Conservation (phyloP, 2,797 vertebrate species). For the Myotis pilosus region DNA sequence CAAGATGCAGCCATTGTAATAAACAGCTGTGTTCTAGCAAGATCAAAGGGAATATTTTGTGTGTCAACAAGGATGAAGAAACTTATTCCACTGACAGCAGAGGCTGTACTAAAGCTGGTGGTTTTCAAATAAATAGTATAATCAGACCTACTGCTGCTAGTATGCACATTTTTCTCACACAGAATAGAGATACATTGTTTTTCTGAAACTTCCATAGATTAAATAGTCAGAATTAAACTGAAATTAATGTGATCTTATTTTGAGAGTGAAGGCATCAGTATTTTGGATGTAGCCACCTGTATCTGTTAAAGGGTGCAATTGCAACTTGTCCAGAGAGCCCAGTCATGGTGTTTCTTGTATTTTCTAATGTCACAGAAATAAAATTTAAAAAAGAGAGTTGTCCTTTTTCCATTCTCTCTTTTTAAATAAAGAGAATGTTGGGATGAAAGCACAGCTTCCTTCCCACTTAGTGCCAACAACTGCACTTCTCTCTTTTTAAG, state of each 20-base stretch:
- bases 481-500: conserved; percentile 39
- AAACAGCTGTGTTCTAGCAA: conserved; percentile 14
- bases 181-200: conserved; percentile 43
- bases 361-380: conserved; percentile 30
- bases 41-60: conserved; percentile 41
- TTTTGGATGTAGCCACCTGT: not conserved
- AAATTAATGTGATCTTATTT: not conserved
- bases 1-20: conserved; percentile 21
- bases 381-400: not conserved
- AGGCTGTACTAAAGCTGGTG: conserved; percentile 32
- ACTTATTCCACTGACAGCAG: conserved; percentile 44
- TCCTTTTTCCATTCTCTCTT: not conserved
- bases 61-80: conserved; percentile 45
- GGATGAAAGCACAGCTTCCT: conserved; percentile 44
- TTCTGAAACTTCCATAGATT: conserved; percentile 41
- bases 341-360: not conserved
- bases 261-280: not conserved
- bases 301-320: not conserved
- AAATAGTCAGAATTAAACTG: conserved; percentile 37
- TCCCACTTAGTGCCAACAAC: conserved; percentile 36
- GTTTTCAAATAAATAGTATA: conserved; percentile 52
- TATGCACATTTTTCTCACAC: conserved; percentile 26
- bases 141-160: not conserved
- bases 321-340: not conserved
- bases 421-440: conserved; percentile 38